Conservation (phyloP, 2,797 vertebrate genomes). For the Pithecia hirsuta region DNA sequence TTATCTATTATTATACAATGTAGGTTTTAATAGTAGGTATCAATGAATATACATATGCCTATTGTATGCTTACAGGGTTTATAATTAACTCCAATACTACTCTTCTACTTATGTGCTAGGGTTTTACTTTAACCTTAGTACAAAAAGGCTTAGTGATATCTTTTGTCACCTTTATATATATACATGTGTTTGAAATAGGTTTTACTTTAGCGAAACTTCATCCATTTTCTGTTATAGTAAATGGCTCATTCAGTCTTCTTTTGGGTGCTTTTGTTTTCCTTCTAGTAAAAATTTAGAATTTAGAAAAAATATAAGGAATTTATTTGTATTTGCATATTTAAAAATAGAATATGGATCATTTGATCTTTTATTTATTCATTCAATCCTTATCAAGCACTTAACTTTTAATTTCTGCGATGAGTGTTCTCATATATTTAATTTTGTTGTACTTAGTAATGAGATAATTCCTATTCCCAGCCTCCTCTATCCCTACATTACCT, state of each 20-base stretch:
- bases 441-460: background rate
- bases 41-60: background rate
- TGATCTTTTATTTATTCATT: background rate
- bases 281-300: constrained; percentile 30
- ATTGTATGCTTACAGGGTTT: background rate
- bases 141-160: background rate
- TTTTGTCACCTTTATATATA: background rate
- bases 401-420: background rate
- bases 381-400: background rate
- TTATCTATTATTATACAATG: background rate
- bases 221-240: background rate
- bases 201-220: background rate
- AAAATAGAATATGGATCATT: background rate
- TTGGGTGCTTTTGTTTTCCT: background rate
- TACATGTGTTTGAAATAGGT: background rate
- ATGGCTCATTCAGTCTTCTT: background rate
- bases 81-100: background rate
- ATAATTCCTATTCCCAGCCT: background rate
- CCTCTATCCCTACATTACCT: background rate
- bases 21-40: background rate
- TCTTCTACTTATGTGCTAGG: background rate
- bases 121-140: background rate
- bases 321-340: background rate
- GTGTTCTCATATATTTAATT: background rate
- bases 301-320: background rate